Evolutionary conservation across 1,140 invertebrate genomes (phyloP).

Genomic region (Drosophila littoralis): DNA sequence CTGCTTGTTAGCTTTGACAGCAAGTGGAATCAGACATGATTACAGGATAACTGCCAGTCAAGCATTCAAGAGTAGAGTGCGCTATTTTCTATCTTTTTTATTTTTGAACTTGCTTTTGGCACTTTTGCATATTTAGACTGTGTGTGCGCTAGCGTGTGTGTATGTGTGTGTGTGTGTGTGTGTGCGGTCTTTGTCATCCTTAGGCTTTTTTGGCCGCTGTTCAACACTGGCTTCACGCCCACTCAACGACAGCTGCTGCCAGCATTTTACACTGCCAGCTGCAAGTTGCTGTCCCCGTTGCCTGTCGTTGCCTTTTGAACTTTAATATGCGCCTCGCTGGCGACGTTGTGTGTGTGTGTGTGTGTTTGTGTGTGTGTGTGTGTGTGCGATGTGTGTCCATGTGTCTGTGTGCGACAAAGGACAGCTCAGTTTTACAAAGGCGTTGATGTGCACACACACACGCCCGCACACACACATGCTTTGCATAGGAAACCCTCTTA

Average conservation of each 20-base stretch:
- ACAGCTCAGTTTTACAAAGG: constrained; percentile 49
- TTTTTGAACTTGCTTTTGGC: constrained; percentile 13
- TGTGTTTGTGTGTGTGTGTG: constrained; percentile 1
- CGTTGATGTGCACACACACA: constrained; percentile 40
- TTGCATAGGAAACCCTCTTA: constrained; percentile 11
- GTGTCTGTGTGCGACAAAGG: background rate
- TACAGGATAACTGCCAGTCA: constrained; percentile 15
- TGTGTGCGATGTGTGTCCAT: background rate
- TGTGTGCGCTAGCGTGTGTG: constrained; percentile 6
- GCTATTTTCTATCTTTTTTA: constrained; percentile 3
- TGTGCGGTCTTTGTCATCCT: constrained; percentile 55
- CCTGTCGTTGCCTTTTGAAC: constrained; percentile 66
- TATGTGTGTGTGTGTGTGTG: constrained; percentile 32
- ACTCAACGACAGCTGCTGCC: constrained; percentile 57
- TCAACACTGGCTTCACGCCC: constrained; percentile 61
- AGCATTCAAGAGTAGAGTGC: too few species aligned
- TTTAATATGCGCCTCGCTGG: constrained; percentile 54
- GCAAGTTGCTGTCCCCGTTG: constrained; percentile 46
- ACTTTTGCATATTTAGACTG: constrained; percentile 10
- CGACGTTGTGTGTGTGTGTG: background rate
- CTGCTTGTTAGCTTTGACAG: background rate
- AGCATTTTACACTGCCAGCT: constrained; percentile 35
- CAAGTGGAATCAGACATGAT: background rate
- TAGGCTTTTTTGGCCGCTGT: constrained; percentile 60
- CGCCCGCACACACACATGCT: constrained; percentile 8